Percentiles rank a stretch among this genome's conserved stretches.
Evolutionary conservation across 2,888 invertebrate genomes (phyloP).

Genomic region (Tenthredo livida): DNA sequence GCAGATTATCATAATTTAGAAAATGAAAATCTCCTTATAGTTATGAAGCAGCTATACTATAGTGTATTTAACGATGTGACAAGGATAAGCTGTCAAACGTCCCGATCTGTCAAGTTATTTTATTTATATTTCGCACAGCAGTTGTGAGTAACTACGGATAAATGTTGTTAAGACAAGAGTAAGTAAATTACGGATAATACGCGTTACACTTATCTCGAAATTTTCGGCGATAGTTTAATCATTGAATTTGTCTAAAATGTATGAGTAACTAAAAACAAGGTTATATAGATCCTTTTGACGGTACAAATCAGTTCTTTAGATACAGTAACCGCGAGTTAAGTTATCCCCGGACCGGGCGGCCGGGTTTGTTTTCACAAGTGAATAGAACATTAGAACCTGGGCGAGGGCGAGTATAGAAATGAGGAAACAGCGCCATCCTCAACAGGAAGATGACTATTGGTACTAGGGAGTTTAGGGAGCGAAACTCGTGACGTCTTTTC

Average conservation of each 20-base stretch:
- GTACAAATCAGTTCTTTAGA: background rate
- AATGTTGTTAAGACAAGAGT: background rate
- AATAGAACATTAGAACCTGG: background rate
- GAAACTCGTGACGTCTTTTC: slow-evolving; percentile 66
- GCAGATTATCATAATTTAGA: slow-evolving; percentile 19
- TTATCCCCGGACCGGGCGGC: background rate
- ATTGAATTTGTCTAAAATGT: background rate
- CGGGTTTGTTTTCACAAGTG: background rate
- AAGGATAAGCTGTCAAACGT: slow-evolving; percentile 51
- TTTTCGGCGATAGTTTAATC: background rate
- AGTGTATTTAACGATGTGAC: slow-evolving; percentile 39
- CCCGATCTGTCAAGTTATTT: slow-evolving; percentile 40
- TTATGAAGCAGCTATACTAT: slow-evolving; percentile 18
- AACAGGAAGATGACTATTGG: slow-evolving; percentile 57
- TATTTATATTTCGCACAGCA: slow-evolving; percentile 5
- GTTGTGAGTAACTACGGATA: background rate
- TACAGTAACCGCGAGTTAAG: slow-evolving; percentile 26
- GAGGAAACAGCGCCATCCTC: slow-evolving; percentile 55
- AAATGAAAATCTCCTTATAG: slow-evolving; percentile 6
- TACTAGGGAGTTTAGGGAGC: slow-evolving; percentile 55
- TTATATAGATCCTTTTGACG: slow-evolving; percentile 61
- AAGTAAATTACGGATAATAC: background rate
- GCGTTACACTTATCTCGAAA: background rate
- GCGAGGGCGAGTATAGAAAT: background rate
- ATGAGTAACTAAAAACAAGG: slow-evolving; percentile 58